phyloP scores from a whole-genome alignment of 2,888 invertebrate species.

The Synergus gifuensis region DNA sequence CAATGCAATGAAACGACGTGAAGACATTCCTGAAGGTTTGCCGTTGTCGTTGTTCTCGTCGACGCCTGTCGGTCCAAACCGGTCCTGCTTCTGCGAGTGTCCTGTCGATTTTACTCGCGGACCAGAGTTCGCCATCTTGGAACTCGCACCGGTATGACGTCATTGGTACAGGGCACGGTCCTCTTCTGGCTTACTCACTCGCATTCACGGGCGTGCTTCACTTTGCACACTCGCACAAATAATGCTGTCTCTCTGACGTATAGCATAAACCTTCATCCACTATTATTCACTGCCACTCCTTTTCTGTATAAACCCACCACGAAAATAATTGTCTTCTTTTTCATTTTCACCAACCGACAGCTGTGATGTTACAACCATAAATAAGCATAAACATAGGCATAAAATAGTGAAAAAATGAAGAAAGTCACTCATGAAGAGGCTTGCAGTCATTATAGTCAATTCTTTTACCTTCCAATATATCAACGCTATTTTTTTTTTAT shows the following conservation, averaged over 20 bases:
- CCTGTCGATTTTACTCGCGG: slow-evolving; percentile 64
- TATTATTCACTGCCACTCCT: slow-evolving; percentile 30
- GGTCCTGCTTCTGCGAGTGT: slow-evolving; percentile 59
- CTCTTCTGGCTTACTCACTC: slow-evolving; percentile 58
- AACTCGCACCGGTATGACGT: slow-evolving; percentile 64
- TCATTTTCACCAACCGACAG: background rate
- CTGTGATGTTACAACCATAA: background rate
- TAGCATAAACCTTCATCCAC: background rate
- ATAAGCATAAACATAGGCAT: too few species aligned
- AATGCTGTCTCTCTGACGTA: slow-evolving; percentile 37
- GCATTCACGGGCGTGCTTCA: background rate
- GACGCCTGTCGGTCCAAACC: slow-evolving; percentile 58
- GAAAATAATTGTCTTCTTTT: slow-evolving; percentile 12
- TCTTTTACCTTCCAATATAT: background rate
- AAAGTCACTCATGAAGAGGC: background rate
- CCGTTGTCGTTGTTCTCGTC: slow-evolving; percentile 58
- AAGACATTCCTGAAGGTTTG: slow-evolving; percentile 57
- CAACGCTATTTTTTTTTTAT: background rate
- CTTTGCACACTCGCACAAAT: slow-evolving; percentile 32
- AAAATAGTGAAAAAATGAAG: background rate
- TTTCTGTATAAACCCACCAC: slow-evolving; percentile 1
- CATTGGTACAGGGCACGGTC: slow-evolving; percentile 67
- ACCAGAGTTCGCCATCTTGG: slow-evolving; percentile 53
- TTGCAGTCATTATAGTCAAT: background rate
- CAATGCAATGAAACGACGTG: slow-evolving; percentile 57